Evolutionary conservation across 2,797 vertebrate genomes (phyloP).

Genomic region (Melanotaenia maccullochi): DNA sequence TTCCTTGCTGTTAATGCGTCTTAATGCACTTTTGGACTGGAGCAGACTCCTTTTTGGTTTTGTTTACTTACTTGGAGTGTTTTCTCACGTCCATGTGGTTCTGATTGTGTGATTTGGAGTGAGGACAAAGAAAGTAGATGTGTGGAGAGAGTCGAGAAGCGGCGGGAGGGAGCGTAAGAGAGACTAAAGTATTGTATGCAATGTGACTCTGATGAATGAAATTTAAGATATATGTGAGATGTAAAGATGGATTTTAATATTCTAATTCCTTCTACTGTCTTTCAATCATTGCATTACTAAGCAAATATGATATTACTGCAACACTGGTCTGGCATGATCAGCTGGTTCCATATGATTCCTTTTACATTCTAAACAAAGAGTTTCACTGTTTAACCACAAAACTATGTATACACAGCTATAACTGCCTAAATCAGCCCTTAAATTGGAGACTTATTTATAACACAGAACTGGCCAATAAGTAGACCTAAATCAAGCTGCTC

Average conservation of each 20-base stretch:
- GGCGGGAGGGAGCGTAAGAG: constrained; percentile 21
- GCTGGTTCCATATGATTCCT: constrained; percentile 47
- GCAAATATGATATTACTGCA: constrained; percentile 34
- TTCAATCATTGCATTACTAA: constrained; percentile 35
- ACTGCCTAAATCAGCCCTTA: constrained; percentile 54
- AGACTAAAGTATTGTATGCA: constrained; percentile 28
- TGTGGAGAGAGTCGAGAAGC: constrained; percentile 30
- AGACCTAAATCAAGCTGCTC: constrained; percentile 52
- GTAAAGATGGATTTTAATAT: constrained; percentile 28
- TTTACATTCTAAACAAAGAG: constrained; percentile 53
- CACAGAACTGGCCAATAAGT: constrained; percentile 33
- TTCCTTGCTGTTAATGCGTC: constrained; percentile 40
- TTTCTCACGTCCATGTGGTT: constrained; percentile 75
- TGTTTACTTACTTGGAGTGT: constrained; percentile 70
- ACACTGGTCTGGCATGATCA: constrained; percentile 23
- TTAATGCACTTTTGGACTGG: constrained; percentile 36
- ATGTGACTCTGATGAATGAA: constrained; percentile 41
- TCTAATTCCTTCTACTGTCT: constrained; percentile 22
- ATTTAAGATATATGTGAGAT: constrained; percentile 28
- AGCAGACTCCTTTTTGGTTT: constrained; percentile 28
- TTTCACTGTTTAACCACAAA: constrained; percentile 42
- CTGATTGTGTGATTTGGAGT: constrained; percentile 69
- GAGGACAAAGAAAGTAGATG: constrained; percentile 53
- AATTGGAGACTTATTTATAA: constrained; percentile 52
- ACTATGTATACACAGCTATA: constrained; percentile 45